Evolutionary conservation across 2,888 invertebrate genomes (phyloP), one percentile per base, ranked within the genome.

Genomic region (Cephus pygmeus): DNA sequence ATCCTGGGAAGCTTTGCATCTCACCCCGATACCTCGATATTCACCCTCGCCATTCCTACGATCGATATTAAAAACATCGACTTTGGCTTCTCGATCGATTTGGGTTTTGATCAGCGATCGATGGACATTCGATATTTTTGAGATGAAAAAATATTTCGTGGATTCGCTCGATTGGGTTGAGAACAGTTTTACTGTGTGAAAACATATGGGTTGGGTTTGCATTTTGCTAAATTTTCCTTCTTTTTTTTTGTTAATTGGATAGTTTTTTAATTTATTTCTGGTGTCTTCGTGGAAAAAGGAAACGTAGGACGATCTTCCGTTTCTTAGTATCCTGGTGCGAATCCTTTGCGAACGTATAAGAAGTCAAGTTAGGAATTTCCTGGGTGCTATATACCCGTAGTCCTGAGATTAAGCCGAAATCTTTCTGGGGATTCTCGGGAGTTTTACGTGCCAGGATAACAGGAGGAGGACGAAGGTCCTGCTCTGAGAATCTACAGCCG

Each of bases 1-100:
- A 91, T 91, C 77, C 88, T 85, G 85, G 88, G 86, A 88, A 89
- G 90, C 89, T 89, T 89, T 90, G 88, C 87, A 90, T 89, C 88
- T 87, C 88, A 87, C 82, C 85, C 87, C 86, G 85, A 88, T 86
- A 86, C 87, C 85, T 83, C 84, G 86, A 82, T n/a, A 71, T 56
- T 71, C 75, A 73, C 75, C 78, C 69, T 73, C 71, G 31, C 31
- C 68, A 40, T 40, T 33, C n/a, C 69, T 78, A 78, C 87, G 85
- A 84, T 86, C 88, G 87, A 86, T 87, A 88, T 85, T 86, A 86
- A 88, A 88, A 86, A 88, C 87, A 87, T 84, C 84, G 82, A 69
- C 69, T 69, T 69, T 15, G 40, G 40, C 1, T 40, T 40, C 6
- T 15, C 15, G 40, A 40, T 40, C 40, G 40, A 40, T 15, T 15